Evolutionary conservation across 1,140 invertebrate species (phyloP).

Genomic region (Neuroterus valhalla): DNA sequence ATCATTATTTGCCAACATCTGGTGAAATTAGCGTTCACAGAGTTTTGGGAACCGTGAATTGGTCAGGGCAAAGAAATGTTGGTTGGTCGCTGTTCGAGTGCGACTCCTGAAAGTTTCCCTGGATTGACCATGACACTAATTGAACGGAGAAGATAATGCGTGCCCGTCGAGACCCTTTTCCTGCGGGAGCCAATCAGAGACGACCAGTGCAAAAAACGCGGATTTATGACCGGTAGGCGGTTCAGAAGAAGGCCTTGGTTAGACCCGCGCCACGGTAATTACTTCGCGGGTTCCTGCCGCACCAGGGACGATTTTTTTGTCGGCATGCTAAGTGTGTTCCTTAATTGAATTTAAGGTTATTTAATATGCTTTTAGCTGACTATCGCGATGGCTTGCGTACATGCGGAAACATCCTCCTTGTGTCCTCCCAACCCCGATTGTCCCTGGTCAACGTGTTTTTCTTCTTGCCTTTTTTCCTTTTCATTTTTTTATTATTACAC

Average conservation of each 20-base stretch:
- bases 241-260: constrained; percentile 45
- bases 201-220: constrained; percentile 60
- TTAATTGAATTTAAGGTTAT: constrained; percentile 75
- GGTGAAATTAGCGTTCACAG: background rate
- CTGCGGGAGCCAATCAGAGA: constrained; percentile 62
- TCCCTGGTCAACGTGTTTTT: background rate
- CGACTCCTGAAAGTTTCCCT: constrained; percentile 35
- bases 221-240: constrained; percentile 68
- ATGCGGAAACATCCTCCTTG: background rate
- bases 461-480: background rate
- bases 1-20: constrained; percentile 18
- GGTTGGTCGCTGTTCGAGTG: constrained; percentile 1
- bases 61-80: constrained; percentile 16
- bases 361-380: constrained; percentile 67
- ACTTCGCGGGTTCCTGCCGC: constrained; percentile 62
- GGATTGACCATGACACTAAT: constrained; percentile 58
- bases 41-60: background rate
- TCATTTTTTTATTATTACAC: background rate
- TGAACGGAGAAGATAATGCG: constrained; percentile 52
- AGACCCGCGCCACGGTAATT: constrained; percentile 61
- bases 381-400: constrained; percentile 42
- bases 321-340: constrained; percentile 60
- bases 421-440: constrained; percentile 3
- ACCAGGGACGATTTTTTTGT: constrained; percentile 61
- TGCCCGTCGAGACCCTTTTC: constrained; percentile 48